Conservation (phyloP, 2,888 invertebrate species). For the Brachylomia viminalis region DNA sequence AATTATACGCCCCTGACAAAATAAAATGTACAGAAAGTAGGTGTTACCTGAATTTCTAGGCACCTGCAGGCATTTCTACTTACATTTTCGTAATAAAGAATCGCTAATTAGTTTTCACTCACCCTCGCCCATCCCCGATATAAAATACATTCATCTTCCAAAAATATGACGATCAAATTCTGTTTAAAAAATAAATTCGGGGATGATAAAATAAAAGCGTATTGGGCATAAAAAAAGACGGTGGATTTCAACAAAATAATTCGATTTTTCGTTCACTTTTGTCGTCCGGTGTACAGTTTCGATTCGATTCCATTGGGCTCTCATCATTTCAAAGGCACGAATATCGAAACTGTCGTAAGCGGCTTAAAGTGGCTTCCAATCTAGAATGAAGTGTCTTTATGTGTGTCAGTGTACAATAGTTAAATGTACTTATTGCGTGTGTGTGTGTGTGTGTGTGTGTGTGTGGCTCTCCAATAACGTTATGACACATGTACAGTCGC, state of each 20-base stretch:
- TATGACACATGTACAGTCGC: conserved; percentile 37
- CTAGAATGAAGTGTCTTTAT: conserved; percentile 66
- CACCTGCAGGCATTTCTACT: conserved; percentile 12
- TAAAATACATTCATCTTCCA: conserved; percentile 14
- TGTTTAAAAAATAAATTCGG: background rate
- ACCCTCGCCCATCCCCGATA: background rate
- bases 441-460: conserved; percentile 29
- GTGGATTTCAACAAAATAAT: conserved; percentile 16
- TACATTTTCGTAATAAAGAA: conserved; percentile 42
- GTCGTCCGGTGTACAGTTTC: conserved; percentile 49
- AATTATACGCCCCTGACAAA: background rate
- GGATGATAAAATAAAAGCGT: background rate
- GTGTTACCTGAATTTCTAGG: background rate
- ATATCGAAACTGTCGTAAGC: conserved; percentile 75
- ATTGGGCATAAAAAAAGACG: background rate
- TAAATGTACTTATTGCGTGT: conserved; percentile 36
- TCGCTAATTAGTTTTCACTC: conserved; percentile 5
- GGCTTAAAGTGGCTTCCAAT: conserved; percentile 74
- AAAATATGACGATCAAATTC: conserved; percentile 16
- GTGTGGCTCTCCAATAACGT: conserved; percentile 34
- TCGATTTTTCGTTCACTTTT: conserved; percentile 28
- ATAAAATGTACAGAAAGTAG: background rate
- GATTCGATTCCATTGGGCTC: conserved; percentile 65
- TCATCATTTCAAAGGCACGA: conserved; percentile 67
- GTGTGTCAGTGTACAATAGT: conserved; percentile 53